Base-by-base conservation (phyloP, 1,140 invertebrate genomes). In the Drosophila erecta region DNA sequence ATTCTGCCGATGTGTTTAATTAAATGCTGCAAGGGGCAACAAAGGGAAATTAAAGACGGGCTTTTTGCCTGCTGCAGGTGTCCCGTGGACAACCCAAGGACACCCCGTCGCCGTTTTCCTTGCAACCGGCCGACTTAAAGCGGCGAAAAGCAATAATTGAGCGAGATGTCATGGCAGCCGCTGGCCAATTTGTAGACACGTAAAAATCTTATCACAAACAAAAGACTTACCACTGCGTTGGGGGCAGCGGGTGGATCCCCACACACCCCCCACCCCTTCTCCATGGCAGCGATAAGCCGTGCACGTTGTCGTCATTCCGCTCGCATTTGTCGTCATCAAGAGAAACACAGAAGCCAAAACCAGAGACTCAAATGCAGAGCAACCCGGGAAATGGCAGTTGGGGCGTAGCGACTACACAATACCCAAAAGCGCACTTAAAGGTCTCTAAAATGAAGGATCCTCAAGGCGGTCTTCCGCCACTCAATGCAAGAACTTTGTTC, bases 271-370 rank as follows among this genome's bases (percentile, higher is more conserved):
- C 22, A 30, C 22, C 17, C 20, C 24, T 35, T 40, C 12, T 27
- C 51, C 65, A 71, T 71, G 49, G 62, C 60, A 78, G 75, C 83
- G 83, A 86, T 86, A 86, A 86, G 83, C 83, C 83, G 24, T 65
- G 83, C 83, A 86, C 83, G 83, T 86, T 86, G 72, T 59, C 64
- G 79, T 72, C 79, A 85, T 77, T 76, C 70, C 76, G 78, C 78
- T 87, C 83, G 78, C 81, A 86, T 86, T 86, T 86, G 83, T 87
- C 79, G 83, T 87, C 83, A 87, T 87, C 84, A 81, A 44, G 62
- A 64, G 47, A 61, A 44, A 51, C 37, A 41, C 15, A 38, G 44
- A 33, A 37, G 58, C 20, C n/a, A 33, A 30, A 27, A 12, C 10
- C 20, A 10, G 37, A 17, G 44, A n/a, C 20, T 17, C 15, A n/a